A percentile compares a stretch with the other conserved stretches of the same genome.
Evolutionary conservation across 2,797 vertebrate genomes (phyloP).

Genomic region (Podarcis siculus): DNA sequence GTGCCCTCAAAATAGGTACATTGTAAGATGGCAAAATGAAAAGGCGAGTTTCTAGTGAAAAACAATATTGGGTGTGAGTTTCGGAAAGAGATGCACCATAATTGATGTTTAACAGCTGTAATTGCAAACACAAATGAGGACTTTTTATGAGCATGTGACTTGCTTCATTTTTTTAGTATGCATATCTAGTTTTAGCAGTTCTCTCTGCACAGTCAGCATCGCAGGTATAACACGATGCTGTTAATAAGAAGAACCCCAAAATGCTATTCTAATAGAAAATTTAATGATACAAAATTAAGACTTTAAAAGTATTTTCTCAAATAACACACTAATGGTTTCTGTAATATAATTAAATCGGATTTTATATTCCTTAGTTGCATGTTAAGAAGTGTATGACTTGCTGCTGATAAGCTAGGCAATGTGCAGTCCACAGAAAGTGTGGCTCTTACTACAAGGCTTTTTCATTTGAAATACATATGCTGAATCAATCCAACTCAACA

Average conservation of each 20-base stretch:
- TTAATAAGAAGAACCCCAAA: neutral
- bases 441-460: neutral
- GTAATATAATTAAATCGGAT: neutral
- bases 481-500: slow-evolving; percentile 21
- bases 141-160: neutral
- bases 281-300: neutral
- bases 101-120: neutral
- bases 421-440: neutral
- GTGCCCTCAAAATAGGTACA: neutral
- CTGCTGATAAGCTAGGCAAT: neutral
- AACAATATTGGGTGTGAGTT: neutral
- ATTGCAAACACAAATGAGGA: neutral
- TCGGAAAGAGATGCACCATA: neutral
- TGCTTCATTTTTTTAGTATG: neutral
- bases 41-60: neutral
- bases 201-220: neutral
- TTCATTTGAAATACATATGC: neutral
- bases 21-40: neutral
- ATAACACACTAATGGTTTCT: neutral
- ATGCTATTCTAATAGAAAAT: neutral
- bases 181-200: neutral
- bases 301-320: neutral
- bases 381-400: neutral
- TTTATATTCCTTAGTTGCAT: neutral
- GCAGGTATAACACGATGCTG: neutral